Conservation (phyloP, 2,888 invertebrate species). For the Eueremaeus valkanovi region DNA sequence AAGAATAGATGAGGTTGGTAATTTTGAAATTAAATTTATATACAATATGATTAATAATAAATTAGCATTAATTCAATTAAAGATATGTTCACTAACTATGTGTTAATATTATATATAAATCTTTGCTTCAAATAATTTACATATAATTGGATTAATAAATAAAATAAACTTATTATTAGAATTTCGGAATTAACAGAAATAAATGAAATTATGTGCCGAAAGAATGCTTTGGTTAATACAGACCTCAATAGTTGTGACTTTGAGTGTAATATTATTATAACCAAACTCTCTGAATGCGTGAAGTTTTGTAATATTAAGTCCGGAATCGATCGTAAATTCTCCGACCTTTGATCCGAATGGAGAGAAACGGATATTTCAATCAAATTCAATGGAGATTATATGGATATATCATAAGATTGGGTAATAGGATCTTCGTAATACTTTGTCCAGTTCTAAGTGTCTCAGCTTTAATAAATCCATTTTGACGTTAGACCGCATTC, state of each 20-base stretch:
- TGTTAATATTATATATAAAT: too few species aligned
- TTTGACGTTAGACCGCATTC: conserved; percentile 74
- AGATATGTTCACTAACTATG: too few species aligned
- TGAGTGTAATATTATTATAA: conserved; percentile 76
- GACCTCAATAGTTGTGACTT: conserved; percentile 86
- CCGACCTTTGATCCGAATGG: conserved; percentile 57
- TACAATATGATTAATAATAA: too few species aligned
- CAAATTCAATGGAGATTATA: conserved; percentile 11
- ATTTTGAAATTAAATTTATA: too few species aligned
- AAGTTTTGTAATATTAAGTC: conserved; percentile 76
- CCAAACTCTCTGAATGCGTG: conserved; percentile 78
- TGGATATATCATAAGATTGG: neutral
- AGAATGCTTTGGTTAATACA: neutral
- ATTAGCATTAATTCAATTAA: too few species aligned
- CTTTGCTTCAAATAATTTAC: too few species aligned
- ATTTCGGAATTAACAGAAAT: neutral
- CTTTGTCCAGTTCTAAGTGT: conserved; percentile 70
- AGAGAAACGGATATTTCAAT: too few species aligned
- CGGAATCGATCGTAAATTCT: conserved; percentile 69
- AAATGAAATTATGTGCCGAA: too few species aligned
- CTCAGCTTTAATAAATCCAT: conserved; percentile 77
- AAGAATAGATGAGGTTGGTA: too few species aligned
- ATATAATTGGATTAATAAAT: neutral
- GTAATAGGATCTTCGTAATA: conserved; percentile 37
- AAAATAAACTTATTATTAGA: neutral